A percentile compares a stretch with the other conserved stretches of the same genome.
Evolutionary conservation across 2,113 vertebrate species (phyloP).

Genomic region (Alexandromys fortis): DNA sequence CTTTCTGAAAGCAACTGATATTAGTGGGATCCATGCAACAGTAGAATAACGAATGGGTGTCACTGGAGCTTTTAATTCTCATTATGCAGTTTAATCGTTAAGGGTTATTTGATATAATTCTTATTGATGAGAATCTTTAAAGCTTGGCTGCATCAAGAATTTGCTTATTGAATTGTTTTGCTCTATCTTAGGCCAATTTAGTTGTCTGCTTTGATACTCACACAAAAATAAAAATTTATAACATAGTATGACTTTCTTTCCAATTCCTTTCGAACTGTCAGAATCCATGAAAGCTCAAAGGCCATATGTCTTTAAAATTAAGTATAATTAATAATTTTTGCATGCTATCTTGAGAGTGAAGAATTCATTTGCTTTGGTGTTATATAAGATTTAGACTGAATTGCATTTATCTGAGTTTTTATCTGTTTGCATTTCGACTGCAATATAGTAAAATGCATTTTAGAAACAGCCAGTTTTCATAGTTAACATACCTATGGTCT

Average conservation of each 20-base stretch:
- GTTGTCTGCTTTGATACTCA: background rate
- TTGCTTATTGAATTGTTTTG: constrained; percentile 42
- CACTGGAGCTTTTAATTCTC: constrained; percentile 71
- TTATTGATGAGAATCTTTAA: constrained; percentile 38
- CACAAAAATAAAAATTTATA: background rate
- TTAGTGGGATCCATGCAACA: constrained; percentile 54
- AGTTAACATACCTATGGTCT: background rate
- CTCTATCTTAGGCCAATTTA: constrained; percentile 34
- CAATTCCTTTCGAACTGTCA: background rate
- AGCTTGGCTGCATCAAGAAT: constrained; percentile 51
- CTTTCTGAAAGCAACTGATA: constrained; percentile 64
- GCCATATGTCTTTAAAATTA: constrained; percentile 3
- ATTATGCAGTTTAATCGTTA: constrained; percentile 65
- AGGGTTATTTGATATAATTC: constrained; percentile 65
- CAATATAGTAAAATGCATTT: background rate
- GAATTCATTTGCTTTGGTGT: background rate
- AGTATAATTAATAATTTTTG: constrained; percentile 38
- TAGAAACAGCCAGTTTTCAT: background rate
- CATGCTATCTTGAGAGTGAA: background rate
- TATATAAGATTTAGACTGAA: background rate
- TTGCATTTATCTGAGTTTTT: background rate
- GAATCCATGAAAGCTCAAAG: background rate
- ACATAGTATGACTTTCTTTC: background rate
- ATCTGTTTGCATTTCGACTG: background rate
- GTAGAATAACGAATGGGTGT: constrained; percentile 58